A percentile compares a stretch with the other conserved stretches of the same genome.
phyloP scores from a whole-genome alignment of 1,140 invertebrate genomes.

The Panagrolaimus sp. region DNA sequence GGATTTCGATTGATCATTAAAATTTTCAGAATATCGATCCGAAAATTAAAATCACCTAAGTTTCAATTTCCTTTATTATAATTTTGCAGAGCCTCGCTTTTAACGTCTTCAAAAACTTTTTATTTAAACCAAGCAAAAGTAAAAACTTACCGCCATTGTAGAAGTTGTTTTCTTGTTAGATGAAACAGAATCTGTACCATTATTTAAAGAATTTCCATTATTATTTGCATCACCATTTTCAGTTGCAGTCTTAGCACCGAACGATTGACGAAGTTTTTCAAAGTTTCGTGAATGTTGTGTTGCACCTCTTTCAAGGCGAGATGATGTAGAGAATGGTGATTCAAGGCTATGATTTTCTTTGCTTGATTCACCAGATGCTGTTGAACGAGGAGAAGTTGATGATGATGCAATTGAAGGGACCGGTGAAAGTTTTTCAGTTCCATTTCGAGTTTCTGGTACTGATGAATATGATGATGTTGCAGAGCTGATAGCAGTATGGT shows the following conservation, averaged over 20 bases:
- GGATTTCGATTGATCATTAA: no score
- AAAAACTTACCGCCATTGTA: no score
- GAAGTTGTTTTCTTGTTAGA: no score
- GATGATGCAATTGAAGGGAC: neutral
- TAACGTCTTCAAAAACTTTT: no score
- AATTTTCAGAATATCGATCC: no score
- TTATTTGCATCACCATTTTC: neutral
- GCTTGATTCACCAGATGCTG: neutral
- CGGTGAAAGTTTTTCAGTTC: no score
- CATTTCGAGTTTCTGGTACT: neutral
- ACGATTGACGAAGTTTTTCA: conserved; percentile 6
- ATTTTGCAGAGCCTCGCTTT: no score
- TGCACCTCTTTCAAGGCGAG: neutral
- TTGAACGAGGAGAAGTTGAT: neutral
- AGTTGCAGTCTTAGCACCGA: neutral
- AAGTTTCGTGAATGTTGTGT: neutral
- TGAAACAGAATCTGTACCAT: no score
- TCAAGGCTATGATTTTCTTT: neutral
- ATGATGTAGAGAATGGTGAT: neutral
- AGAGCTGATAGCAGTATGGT: neutral
- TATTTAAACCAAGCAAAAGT: no score
- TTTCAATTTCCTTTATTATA: no score
- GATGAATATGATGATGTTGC: conserved; percentile 1
- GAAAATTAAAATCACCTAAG: no score
- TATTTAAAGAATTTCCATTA: neutral